Base-by-base conservation (phyloP, 2,888 invertebrate species). In the Euplexia lucipara region DNA sequence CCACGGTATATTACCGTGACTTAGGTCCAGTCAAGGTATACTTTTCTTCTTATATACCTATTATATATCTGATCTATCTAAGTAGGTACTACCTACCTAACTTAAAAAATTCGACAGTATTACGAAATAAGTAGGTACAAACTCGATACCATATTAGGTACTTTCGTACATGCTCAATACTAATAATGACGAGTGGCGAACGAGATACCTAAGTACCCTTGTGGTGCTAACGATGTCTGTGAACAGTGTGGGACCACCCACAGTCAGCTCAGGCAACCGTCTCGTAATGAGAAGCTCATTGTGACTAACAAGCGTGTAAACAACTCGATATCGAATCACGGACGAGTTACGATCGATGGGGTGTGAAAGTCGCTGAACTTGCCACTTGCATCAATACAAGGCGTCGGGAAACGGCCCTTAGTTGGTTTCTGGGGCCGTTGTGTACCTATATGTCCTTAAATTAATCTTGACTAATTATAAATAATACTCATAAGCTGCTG, bases 281-380 rank as follows among this genome's bases (percentile, higher is more conserved):
- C 65, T 75, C 62, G 68, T 81, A 74, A 76, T 76, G 65, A 81
- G 69, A 71, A 68, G 71, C 70, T 78, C 78, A 81, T 82, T 83
- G 83, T 78, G 59, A 66, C 72, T 78, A 84, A 84, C 81, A 82
- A 70, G 75, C 83, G 82, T 84, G 84, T 84, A 84, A 84, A 84
- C 79, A 82, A 63, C 71, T 78, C 76, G 81, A 78, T 80, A 67
- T 78, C 73, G 66, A 75, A 81, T 77, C 76, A 78, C 77, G 70
- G 75, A 71, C 78, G 54, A 71, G 68, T 70, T 70, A 65, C 77
- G 57, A 78, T 75, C 69, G 75, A 78, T 68, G 59, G 68, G 64
- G 72, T 75, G 77, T 81, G 68, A 72, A 74, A 77, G 68, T 72
- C 54, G 47, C 32, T 58, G 72, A 48, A 59, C 39, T 68, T 69